Percentiles rank a stretch among this genome's conserved stretches.
Evolutionary conservation across 2,113 vertebrate species (phyloP).

Genomic region (Gasterosteus nipponicus): DNA sequence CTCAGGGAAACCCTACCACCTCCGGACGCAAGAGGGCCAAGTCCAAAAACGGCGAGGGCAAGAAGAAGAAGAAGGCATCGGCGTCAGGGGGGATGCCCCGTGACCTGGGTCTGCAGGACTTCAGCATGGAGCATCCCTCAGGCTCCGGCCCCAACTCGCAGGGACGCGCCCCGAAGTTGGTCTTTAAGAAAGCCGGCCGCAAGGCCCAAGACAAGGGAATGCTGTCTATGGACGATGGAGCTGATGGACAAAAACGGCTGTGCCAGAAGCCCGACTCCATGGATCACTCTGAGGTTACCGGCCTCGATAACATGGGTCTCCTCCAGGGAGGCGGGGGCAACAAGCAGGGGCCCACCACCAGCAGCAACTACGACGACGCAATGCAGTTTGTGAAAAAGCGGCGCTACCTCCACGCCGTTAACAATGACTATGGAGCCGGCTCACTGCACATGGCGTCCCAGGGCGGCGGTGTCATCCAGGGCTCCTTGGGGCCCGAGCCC

Average conservation of each 20-base stretch:
- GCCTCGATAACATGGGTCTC: constrained; percentile 88
- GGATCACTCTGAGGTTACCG: constrained; percentile 82
- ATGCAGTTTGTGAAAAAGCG: constrained; percentile 99
- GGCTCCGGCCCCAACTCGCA: constrained; percentile 85
- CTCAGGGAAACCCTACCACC: constrained; percentile 95
- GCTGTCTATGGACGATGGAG: constrained; percentile 85
- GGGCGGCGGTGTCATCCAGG: constrained; percentile 91
- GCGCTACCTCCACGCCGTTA: constrained; percentile 94
- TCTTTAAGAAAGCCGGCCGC: constrained; percentile 92
- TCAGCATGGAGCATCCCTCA: constrained; percentile 89
- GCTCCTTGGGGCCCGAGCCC: constrained; percentile 90
- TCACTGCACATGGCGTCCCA: constrained; percentile 92
- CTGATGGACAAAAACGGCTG: constrained; percentile 86
- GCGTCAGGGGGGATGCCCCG: constrained; percentile 82
- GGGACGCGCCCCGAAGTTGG: constrained; percentile 90
- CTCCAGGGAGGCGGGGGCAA: constrained; percentile 86
- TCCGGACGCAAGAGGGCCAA: constrained; percentile 92
- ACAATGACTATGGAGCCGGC: constrained; percentile 90
- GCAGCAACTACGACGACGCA: constrained; percentile 98
- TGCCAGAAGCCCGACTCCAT: constrained; percentile 88
- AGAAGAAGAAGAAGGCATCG: constrained; percentile 85
- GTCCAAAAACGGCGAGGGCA: constrained; percentile 89
- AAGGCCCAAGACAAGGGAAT: constrained; percentile 90
- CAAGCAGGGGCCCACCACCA: constrained; percentile 89
- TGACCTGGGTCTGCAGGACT: constrained; percentile 88